These are phyloP conservation scores for Serinus canaria DNA, from an alignment of 2,113 vertebrate genomes.

Conservation along the genomic window DNA sequence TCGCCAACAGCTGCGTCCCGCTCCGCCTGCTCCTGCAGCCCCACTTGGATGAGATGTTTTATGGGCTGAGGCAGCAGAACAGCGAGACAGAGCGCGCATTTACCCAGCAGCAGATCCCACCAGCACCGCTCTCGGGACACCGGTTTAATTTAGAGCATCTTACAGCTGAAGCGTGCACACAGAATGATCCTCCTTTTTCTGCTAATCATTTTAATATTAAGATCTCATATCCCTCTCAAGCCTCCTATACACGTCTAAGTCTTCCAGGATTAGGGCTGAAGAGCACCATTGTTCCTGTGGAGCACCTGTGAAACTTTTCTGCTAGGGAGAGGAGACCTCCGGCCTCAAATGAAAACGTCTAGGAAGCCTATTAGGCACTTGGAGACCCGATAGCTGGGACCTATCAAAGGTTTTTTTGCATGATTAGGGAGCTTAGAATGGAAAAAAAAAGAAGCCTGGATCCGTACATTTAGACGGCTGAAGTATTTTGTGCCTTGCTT, in stretches of 20 bases:
- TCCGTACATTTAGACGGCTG: not conserved
- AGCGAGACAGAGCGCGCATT: not conserved
- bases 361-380: not conserved
- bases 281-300: slow-evolving; percentile 41
- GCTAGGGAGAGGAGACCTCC: not conserved
- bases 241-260: not conserved
- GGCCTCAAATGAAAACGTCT: not conserved
- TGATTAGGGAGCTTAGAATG: not conserved
- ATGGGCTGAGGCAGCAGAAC: slow-evolving; percentile 25
- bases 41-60: slow-evolving; percentile 31
- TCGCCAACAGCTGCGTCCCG: slow-evolving; percentile 12
- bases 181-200: slow-evolving; percentile 35
- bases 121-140: not conserved
- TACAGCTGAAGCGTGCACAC: not conserved
- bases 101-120: not conserved
- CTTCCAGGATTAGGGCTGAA: slow-evolving; percentile 7
- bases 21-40: not conserved
- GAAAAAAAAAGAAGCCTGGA: not conserved
- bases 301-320: slow-evolving; percentile 51
- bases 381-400: not conserved
- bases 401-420: not conserved
- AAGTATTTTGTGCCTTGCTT: not conserved
- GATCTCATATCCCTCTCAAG: slow-evolving; percentile 48
- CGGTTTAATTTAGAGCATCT: slow-evolving; percentile 40
- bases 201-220: slow-evolving; percentile 56